Conservation (phyloP, 2,797 vertebrate genomes). For the Dermochelys coriacea region DNA sequence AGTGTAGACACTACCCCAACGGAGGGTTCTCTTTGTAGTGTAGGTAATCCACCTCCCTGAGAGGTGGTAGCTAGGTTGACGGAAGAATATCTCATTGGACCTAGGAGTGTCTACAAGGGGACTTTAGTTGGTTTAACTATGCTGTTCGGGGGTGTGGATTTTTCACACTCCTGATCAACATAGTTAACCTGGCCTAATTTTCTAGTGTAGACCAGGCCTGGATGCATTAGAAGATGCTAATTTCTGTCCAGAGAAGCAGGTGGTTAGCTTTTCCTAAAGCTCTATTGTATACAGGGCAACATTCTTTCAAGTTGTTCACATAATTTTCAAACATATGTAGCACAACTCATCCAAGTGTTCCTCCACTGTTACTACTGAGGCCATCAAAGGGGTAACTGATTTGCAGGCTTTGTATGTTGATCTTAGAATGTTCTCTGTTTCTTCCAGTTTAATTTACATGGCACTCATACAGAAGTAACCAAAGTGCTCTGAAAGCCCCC, state of each 20-base stretch:
- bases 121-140: not conserved
- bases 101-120: not conserved
- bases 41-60: not conserved
- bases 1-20: not conserved
- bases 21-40: not conserved
- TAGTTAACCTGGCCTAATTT: not conserved
- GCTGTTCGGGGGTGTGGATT: not conserved
- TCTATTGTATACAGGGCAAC: not conserved
- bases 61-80: not conserved
- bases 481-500: not conserved
- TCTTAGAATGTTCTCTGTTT: slow-evolving; percentile 12
- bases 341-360: not conserved
- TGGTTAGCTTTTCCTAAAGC: not conserved
- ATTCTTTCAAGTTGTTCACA: not conserved
- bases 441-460: slow-evolving; percentile 19
- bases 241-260: not conserved
- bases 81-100: not conserved
- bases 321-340: not conserved
- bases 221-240: not conserved
- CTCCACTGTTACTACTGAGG: not conserved
- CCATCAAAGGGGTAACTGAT: slow-evolving; percentile 1
- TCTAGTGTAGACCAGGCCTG: not conserved
- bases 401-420: not conserved
- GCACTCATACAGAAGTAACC: slow-evolving; percentile 41
- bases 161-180: not conserved